Base-by-base conservation (phyloP, 2,888 invertebrate species). In the Celastrina argiolus region DNA sequence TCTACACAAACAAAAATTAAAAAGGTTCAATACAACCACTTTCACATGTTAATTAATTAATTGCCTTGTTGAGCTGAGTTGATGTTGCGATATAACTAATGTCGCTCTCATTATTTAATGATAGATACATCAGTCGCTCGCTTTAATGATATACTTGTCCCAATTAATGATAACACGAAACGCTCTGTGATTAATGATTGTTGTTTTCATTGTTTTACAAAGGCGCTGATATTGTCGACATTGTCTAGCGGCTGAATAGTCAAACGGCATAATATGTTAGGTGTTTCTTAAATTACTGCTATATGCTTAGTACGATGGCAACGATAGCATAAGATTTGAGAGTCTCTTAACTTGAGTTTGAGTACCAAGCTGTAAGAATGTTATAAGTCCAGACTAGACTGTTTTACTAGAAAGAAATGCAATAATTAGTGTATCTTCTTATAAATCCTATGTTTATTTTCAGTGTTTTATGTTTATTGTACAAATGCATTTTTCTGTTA, bases 141-240 rank as follows among this genome's bases (percentile, higher is more conserved):
- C 70, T 74, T 76, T 81, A 83, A 86, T 81, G 81, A 84, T 69
- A 41, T 82, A 76, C 82, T 81, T 80, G 22, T 81, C 83, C 85
- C 83, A 87, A 88, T 88, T 88, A 86, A 88, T 88, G 81, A 87
- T 82, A 80, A 82, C 85, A 85, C 83, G 80, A 79, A 72, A 71
- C 67, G 67, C 73, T 18, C 71, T 74, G 81, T 85, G 87, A 88
- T 88, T 84, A 86, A 85, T 87, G 28, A 36, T n/a, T 65, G 58
- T 28, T 22, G 28, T 41, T 28, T 41, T 56, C 16, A 58, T 65
- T 58, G 41, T 16, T 42, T 58, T 16, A 56, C 14, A n/a, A 16
- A 39, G 12, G 14, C 22, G 14, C 22, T 39, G 4, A 22, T 12
- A 12, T 16, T 18, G 10, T 2, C 10, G 12, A 51, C 12, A 61